Base-by-base conservation (phyloP, 2,888 invertebrate species). In the Chouioia cunea region DNA sequence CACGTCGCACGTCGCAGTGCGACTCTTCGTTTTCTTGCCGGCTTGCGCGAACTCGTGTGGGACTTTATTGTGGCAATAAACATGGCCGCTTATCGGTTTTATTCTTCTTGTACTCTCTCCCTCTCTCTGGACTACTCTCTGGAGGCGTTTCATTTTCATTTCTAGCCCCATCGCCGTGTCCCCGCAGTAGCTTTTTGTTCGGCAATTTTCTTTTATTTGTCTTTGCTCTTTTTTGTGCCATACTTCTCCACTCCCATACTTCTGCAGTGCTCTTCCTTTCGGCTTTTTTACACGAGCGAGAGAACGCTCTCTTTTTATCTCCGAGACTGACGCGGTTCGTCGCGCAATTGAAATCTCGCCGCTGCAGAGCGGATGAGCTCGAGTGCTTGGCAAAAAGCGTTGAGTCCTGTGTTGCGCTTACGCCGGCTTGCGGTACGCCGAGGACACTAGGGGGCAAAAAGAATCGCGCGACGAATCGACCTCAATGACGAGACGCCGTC, bases 391-490 rank as follows among this genome's bases (percentile, higher is more conserved):
- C 48, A 27, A 50, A 56, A 62, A 43, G 14, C 53, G 23, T 36
- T 12, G 36, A 12, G 36, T 3, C 27, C 36, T 36, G 36, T 36
- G 36, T 36, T 36, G 36, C 36, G 36, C 36, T 36, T 36, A 12
- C 36, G 36, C 10, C 12, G 12, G 36, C 36, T 36, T 36, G 36
- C 36, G 36, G 36, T 36, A 36, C 36, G 36, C 12, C 68, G 65
- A 44, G 73, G 67, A 69, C n/a, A 36, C 36, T 12, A 48, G 57
- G 20, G 44, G 56, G 27, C 15, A 64, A 65, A 69, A 67, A 65
- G 60, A 68, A 68, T 71, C 59, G 62, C 66, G 68, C 59, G 59
- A 65, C 74, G 71, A 74, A 74, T 74, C 69, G 63, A 47, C 52
- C 59, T 59, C 63, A 48, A 65, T 68, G 47, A 57, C 50, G 70